phyloP scores from a whole-genome alignment of 2,113 vertebrate genomes.

The Macquaria ambigua region DNA sequence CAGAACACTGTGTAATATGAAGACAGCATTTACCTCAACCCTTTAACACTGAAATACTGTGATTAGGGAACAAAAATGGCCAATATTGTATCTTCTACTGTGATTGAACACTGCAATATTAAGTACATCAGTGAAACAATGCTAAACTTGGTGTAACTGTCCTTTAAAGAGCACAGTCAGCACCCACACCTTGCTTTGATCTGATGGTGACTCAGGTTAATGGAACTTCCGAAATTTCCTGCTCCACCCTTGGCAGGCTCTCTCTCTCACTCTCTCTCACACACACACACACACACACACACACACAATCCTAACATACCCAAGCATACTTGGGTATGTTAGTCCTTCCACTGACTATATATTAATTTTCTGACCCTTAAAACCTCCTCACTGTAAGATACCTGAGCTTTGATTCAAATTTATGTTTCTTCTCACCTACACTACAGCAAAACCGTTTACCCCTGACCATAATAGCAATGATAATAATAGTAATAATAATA shows the following conservation, averaged over 20 bases:
- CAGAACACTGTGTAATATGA: neutral
- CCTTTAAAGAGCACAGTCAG: conserved; percentile 37
- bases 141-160: neutral
- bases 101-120: neutral
- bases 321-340: too few species aligned
- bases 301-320: neutral
- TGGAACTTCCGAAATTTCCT: conserved; percentile 73
- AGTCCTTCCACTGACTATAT: neutral
- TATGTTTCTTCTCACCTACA: neutral
- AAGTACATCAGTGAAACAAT: conserved; percentile 23
- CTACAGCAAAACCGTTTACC: neutral
- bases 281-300: conserved; percentile 6
- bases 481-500: neutral
- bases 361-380: neutral
- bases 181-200: conserved; percentile 52
- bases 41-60: neutral
- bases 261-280: conserved; percentile 15
- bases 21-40: neutral
- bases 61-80: neutral
- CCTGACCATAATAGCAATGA: neutral
- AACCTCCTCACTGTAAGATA: neutral
- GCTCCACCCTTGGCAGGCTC: conserved; percentile 44
- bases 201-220: conserved; percentile 76
- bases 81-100: neutral
- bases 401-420: neutral